Conservation (phyloP, 2,888 invertebrate genomes). For the Athalia rosae region DNA sequence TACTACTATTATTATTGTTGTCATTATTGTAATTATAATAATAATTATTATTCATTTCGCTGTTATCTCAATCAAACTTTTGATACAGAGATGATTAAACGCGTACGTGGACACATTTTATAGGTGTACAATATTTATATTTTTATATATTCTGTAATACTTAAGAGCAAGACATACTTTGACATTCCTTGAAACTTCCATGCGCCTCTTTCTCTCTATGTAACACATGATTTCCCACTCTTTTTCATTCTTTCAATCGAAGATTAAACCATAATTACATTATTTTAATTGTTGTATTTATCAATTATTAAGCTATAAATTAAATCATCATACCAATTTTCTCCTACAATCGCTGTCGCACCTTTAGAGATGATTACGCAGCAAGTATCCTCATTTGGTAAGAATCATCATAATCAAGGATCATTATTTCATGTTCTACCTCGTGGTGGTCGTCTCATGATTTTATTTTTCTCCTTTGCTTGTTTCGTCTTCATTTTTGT, state of each 20-base stretch:
- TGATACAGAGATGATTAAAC: constrained; percentile 19
- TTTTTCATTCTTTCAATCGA: constrained; percentile 38
- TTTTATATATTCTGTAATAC: constrained; percentile 16
- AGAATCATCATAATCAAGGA: constrained; percentile 63
- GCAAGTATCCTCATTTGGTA: constrained; percentile 65
- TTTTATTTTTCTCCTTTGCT: too few relatives aligned
- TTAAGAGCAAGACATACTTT: constrained; percentile 30
- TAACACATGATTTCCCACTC: constrained; percentile 47
- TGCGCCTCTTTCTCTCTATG: not conserved
- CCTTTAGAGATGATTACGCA: constrained; percentile 49
- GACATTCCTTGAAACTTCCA: constrained; percentile 17
- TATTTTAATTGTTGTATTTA: too few relatives aligned
- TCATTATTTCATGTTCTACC: constrained; percentile 33
- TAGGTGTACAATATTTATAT: too few relatives aligned
- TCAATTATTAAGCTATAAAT: constrained; percentile 3
- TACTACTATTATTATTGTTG: too few relatives aligned
- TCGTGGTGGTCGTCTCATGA: too few relatives aligned
- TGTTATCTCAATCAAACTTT: too few relatives aligned
- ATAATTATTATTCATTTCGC: too few relatives aligned
- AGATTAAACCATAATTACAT: constrained; percentile 12
- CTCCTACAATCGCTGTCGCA: constrained; percentile 33
- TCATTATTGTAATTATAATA: too few relatives aligned
- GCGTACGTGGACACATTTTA: constrained; percentile 16
- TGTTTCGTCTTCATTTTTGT: too few relatives aligned
- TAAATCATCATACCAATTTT: constrained; percentile 36